phyloP scores from a whole-genome alignment of 2,888 invertebrate genomes.

The Pachymerium ferrugineum region DNA sequence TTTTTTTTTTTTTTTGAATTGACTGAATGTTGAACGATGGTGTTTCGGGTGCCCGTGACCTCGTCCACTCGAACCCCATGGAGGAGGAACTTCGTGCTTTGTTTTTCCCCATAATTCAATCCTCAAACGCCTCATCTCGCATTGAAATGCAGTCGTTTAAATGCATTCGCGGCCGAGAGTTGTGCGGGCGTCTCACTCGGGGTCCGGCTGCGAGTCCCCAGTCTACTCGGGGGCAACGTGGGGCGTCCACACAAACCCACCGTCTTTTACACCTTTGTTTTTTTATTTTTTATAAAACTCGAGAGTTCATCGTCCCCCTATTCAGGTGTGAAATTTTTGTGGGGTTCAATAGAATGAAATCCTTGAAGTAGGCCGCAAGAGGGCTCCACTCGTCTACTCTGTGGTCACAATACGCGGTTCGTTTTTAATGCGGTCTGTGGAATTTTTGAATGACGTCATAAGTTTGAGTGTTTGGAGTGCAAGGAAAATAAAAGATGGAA shows the following conservation, averaged over 20 bases:
- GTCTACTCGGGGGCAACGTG: not conserved
- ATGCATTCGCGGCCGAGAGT: conserved; percentile 25
- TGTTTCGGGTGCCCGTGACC: conserved; percentile 6
- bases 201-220: not conserved
- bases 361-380: no score
- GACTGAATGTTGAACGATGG: not conserved
- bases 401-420: no score
- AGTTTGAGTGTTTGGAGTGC: not conserved
- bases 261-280: not conserved
- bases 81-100: conserved; percentile 18
- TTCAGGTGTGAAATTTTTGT: no score
- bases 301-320: not conserved
- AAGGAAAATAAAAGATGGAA: not conserved
- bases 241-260: not conserved
- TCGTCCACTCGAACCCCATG: not conserved
- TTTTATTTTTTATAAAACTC: not conserved
- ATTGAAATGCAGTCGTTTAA: conserved; percentile 29
- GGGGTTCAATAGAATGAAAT: no score
- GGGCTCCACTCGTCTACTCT: no score
- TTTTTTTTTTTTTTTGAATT: not conserved
- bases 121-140: not conserved
- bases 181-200: conserved; percentile 4
- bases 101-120: conserved; percentile 6
- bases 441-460: not conserved
- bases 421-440: no score